Percentiles rank a stretch among this genome's conserved stretches.
Evolutionary conservation across 2,797 vertebrate species (phyloP).

Genomic region (Neosilurus hyrtlii): DNA sequence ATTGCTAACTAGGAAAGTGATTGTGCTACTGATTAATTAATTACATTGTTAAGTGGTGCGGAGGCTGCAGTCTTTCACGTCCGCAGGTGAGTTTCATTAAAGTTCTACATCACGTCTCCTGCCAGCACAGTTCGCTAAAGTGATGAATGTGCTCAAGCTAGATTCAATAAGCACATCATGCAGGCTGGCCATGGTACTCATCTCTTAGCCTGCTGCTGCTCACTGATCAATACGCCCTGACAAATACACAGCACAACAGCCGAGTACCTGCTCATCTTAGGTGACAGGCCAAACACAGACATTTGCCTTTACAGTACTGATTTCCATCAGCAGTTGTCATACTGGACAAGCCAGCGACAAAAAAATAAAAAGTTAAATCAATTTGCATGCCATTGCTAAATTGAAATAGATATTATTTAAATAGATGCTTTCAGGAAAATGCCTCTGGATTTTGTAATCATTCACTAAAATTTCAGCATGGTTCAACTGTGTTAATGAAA

Average conservation of each 20-base stretch:
- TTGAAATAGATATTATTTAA: neutral
- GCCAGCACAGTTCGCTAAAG: conserved; percentile 57
- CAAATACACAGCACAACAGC: conserved; percentile 35
- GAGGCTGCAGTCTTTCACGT: conserved; percentile 32
- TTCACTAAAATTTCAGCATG: conserved; percentile 7
- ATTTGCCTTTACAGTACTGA: neutral
- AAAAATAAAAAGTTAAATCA: conserved; percentile 4
- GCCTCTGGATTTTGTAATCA: neutral
- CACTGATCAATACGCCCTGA: conserved; percentile 48
- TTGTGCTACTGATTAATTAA: conserved; percentile 54
- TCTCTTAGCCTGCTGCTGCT: conserved; percentile 31
- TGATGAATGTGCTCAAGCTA: conserved; percentile 59
- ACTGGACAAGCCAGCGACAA: neutral
- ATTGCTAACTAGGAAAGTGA: conserved; percentile 42
- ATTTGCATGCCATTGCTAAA: conserved; percentile 9
- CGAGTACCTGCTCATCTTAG: conserved; percentile 36
- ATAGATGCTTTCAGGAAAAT: neutral
- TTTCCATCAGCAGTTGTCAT: conserved; percentile 18
- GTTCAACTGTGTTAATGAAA: conserved; percentile 17
- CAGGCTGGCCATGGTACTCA: conserved; percentile 26
- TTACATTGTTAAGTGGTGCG: conserved; percentile 46
- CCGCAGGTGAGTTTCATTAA: conserved; percentile 66
- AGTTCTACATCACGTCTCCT: conserved; percentile 59
- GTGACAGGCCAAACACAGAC: conserved; percentile 15
- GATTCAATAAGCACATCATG: conserved; percentile 67